Base-by-base conservation (phyloP, 1,140 invertebrate genomes). In the Melanaphis sacchari region DNA sequence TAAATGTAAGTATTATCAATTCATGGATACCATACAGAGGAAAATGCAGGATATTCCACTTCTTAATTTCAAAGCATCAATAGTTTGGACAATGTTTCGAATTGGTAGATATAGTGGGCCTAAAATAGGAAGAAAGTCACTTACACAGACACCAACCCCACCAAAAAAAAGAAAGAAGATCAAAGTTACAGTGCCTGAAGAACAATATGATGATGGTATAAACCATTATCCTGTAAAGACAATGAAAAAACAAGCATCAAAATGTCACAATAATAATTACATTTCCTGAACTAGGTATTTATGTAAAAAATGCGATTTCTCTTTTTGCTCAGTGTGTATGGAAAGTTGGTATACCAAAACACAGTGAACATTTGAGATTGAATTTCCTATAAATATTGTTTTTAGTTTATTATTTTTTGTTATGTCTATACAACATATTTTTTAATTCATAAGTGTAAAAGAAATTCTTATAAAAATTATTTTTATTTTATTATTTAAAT, bases 1-100 rank as follows among this genome's bases (percentile, higher is more conserved):
- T 82, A 31, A 95, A 94, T 93, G 93, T 95, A 31, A 76, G 93
- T 46, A 41, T 94, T 9, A 93, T 93, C 21, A 95, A 95, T 94
- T 92, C 93, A n/a, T 95, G 95, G 94, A 82, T 94, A n/a, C 52
- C 94, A 84, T 40, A 84, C 38, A 84, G 9, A 84, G 40, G 43
- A 31, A 1, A 85, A 41, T 85, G 40, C 24, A 41, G 8, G 82
- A 85, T 85, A 43, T 85, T 26, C 40, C 40, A 11, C 82, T 85
- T 85, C 38, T 41, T 8, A 31, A 85, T 24, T 85, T 43, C 31
- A 85, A 85, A 85, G 82, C 82, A 43, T 85, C 82, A 41, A 41
- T 85, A 85, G 40, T 85, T 41, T 43, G 40, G 24, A 85, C 82
- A 41, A 85, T 85, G 82, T 26, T 85, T 85, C 82, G 31, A 41